phyloP scores from a whole-genome alignment of 92 coral and sea anemone species.

The Zoanthus sociatus region DNA sequence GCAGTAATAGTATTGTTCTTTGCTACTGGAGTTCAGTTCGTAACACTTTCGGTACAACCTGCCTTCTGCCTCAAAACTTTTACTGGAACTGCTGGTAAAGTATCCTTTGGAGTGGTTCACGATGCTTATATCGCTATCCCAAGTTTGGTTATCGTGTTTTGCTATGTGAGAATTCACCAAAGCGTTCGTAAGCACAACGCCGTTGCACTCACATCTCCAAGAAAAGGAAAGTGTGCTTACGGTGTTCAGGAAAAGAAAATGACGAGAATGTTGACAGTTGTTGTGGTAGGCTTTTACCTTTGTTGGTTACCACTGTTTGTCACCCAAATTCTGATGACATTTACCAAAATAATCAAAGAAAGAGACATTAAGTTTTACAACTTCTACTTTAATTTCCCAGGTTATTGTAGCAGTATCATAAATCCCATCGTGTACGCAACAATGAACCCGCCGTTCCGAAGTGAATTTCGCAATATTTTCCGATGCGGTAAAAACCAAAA shows the following conservation, averaged over 20 bases:
- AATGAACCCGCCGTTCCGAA: constrained; percentile 19
- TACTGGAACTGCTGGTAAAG: neutral
- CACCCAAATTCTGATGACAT: neutral
- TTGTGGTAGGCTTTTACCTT: constrained; percentile 22
- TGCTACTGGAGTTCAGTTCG: constrained; percentile 28
- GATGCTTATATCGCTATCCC: constrained; percentile 18
- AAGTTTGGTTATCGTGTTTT: neutral
- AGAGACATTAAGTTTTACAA: constrained; percentile 13
- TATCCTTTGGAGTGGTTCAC: constrained; percentile 3
- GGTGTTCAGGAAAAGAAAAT: constrained; percentile 17
- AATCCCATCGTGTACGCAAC: constrained; percentile 25
- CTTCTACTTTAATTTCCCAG: constrained; percentile 28
- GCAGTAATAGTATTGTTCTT: constrained; percentile 12
- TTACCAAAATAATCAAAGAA: constrained; percentile 21
- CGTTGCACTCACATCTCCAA: neutral
- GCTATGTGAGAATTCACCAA: constrained; percentile 24
- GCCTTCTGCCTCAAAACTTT: constrained; percentile 17
- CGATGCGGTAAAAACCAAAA: neutral
- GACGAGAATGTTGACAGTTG: constrained; percentile 34
- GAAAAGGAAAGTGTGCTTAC: constrained; percentile 5
- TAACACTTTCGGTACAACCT: constrained; percentile 7
- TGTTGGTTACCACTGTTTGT: constrained; percentile 37
- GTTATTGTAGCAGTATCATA: constrained; percentile 22
- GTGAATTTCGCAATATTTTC: constrained; percentile 25
- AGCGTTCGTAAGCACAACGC: constrained; percentile 19